A percentile compares a stretch with the other conserved stretches of the same genome.
Evolutionary conservation across 2,797 vertebrate genomes (phyloP).

Genomic region (Echeneis naucrates): DNA sequence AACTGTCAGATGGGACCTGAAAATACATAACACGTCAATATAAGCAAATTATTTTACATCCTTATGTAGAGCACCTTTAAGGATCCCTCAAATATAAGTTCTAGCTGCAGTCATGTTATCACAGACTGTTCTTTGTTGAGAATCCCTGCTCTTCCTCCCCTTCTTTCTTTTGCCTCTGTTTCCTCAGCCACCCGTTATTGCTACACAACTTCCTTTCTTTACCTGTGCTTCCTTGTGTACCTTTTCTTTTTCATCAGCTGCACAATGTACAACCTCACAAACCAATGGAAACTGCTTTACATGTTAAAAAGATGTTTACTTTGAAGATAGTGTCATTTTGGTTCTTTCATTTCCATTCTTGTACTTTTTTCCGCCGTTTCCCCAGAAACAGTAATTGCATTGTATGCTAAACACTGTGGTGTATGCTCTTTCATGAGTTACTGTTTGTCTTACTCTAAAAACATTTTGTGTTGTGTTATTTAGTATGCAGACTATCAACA

Average conservation of each 20-base stretch:
- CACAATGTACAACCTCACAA: conserved; percentile 4
- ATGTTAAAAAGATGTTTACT: conserved; percentile 26
- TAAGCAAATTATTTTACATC: no score
- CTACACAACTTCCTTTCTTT: neutral
- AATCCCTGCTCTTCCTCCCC: neutral
- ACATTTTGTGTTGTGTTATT: neutral
- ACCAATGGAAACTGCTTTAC: conserved; percentile 22
- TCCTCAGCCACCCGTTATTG: neutral
- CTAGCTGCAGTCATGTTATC: neutral
- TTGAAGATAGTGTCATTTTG: conserved; percentile 9
- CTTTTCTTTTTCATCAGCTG: neutral
- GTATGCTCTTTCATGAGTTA: neutral
- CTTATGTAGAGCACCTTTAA: neutral
- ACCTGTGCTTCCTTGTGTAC: neutral
- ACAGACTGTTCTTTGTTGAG: neutral
- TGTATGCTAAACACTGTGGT: neutral
- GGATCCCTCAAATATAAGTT: neutral
- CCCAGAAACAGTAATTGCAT: neutral
- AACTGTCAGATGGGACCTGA: no score
- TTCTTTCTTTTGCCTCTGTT: neutral
- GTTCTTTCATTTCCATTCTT: conserved; percentile 4
- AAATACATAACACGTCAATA: no score
- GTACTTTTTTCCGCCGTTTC: neutral
- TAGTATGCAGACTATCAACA: neutral
- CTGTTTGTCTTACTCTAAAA: neutral